These are phyloP conservation scores for Pygmarrhopalites habei DNA, from an alignment of 1,140 invertebrate genomes.

Conservation along the genomic window DNA sequence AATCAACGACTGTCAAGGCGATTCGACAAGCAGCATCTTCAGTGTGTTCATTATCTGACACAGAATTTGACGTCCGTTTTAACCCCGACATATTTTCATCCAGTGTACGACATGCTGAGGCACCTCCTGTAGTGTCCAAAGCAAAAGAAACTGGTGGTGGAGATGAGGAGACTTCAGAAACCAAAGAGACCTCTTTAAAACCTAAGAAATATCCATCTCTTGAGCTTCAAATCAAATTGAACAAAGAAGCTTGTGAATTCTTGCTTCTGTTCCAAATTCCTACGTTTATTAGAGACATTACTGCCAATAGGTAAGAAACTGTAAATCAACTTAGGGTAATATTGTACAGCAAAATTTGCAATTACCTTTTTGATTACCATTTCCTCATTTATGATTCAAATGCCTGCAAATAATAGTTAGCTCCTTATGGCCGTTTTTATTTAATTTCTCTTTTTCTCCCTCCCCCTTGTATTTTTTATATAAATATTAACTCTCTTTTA, in stretches of 20 bases:
- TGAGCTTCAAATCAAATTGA: slow-evolving; percentile 32
- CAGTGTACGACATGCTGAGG: slow-evolving; percentile 75
- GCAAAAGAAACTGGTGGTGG: slow-evolving; percentile 70
- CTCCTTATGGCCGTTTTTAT: no score
- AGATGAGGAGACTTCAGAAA: neutral
- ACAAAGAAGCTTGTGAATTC: slow-evolving; percentile 89
- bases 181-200: slow-evolving; percentile 18
- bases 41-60: slow-evolving; percentile 86
- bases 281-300: slow-evolving; percentile 55
- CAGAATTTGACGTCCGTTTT: slow-evolving; percentile 93
- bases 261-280: slow-evolving; percentile 88
- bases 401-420: no score
- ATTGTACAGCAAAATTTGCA: no score
- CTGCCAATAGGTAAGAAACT: slow-evolving; percentile 51
- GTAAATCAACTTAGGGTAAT: no score
- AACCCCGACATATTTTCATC: slow-evolving; percentile 97
- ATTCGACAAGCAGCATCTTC: slow-evolving; percentile 78
- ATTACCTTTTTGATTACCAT: no score
- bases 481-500: slow-evolving; percentile 14
- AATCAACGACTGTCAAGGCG: slow-evolving; percentile 80
- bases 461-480: no score
- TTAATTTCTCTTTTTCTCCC: no score
- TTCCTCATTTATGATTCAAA: no score
- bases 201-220: slow-evolving; percentile 33
- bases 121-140: slow-evolving; percentile 45